These are phyloP conservation scores for Mythimna pallens DNA, from an alignment of 2,888 invertebrate species.

Conservation along the genomic window DNA sequence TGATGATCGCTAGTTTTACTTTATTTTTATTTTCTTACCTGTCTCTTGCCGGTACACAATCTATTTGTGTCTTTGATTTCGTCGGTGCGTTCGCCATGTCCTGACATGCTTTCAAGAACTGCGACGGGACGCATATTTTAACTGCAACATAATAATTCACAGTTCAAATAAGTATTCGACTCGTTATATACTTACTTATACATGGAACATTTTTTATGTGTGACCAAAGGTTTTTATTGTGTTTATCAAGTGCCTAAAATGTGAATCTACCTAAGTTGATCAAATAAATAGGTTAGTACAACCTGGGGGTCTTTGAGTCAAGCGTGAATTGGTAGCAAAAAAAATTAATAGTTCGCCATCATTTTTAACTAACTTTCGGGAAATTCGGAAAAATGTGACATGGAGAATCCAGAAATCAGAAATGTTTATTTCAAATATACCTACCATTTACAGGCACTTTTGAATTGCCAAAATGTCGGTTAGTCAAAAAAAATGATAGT, in stretches of 20 bases:
- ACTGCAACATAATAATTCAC: constrained; percentile 84
- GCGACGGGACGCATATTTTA: constrained; percentile 94
- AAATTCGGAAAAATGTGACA: background rate
- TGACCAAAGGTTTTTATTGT: background rate
- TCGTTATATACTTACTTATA: too few species aligned
- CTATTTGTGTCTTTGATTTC: constrained; percentile 90
- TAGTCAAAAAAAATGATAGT: too few species aligned
- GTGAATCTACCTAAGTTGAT: background rate
- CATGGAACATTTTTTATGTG: background rate
- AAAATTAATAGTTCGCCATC: background rate
- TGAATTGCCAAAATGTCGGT: too few species aligned
- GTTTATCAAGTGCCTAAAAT: background rate
- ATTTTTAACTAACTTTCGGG: background rate
- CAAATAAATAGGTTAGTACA: too few species aligned
- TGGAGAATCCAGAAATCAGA: too few species aligned
- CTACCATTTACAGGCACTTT: too few species aligned
- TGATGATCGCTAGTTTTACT: too few species aligned
- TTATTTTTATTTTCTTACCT: constrained; percentile 83
- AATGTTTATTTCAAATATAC: too few species aligned
- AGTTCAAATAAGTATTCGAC: background rate
- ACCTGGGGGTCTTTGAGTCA: too few species aligned
- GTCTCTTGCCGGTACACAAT: constrained; percentile 94
- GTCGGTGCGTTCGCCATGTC: constrained; percentile 92
- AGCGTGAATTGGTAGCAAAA: too few species aligned
- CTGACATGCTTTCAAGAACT: constrained; percentile 91